Evolutionary conservation across 2,797 vertebrate genomes (phyloP), one percentile per base, ranked within the genome.

Genomic region (Alca torda): DNA sequence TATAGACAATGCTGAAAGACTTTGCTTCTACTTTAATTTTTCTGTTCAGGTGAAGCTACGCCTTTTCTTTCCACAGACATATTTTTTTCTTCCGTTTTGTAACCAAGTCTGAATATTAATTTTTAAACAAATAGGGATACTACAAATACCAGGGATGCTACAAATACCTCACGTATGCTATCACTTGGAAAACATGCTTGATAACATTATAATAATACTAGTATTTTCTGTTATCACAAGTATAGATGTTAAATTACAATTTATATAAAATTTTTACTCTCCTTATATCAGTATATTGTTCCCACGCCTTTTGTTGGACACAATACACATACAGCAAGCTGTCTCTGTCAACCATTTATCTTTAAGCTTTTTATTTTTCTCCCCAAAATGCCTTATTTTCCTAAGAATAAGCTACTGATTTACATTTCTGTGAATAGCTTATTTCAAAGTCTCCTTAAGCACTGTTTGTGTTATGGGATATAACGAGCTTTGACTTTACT

Each of bases 401-500:
- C 93, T 82, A 81, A 93, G 61, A 95, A 73, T 86, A 91, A 96
- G 33, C 51, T 68, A 46, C 86, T 89, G 69, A 92, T 96, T 96
- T 96, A 90, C 56, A 87, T 72, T 89, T 93, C 57, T 75, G 33
- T 81, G 54, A 96, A 87, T 35, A 91, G 46, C 26, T 93, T 77
- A 76, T 78, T 93, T 80, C 64, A 88, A 95, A 68, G 41, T 76
- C 72, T 94, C 46, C 82, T 94, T 94, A 93, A 93, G 84, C 31
- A 24, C 17, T 77, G 33, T 91, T 94, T 95, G 16, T 78, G 70
- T 78, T 94, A 74, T 65, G 33, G 26, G 21, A 63, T 53, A 77
- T 59, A 80, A 63, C 5, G 54, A 85, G 35, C 64, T 97, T 97
- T 85, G 51, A 91, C 85, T 96, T 95, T 85, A 37, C 51, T 80